These are phyloP conservation scores for Delia radicum DNA, from an alignment of 1,140 invertebrate genomes.

Conservation along the genomic window DNA sequence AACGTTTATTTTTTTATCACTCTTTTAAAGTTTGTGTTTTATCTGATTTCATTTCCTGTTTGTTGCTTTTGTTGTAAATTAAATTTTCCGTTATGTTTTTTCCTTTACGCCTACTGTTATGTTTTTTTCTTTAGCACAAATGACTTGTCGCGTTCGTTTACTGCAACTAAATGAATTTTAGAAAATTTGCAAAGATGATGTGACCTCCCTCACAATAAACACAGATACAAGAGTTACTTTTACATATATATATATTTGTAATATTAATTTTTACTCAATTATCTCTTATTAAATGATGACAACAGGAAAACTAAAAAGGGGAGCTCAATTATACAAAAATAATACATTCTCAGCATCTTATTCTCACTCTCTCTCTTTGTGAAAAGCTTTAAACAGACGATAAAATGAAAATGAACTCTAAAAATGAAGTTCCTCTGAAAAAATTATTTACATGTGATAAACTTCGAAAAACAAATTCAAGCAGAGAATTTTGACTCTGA, in stretches of 20 bases:
- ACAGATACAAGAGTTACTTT: not conserved
- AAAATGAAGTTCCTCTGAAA: too few relatives aligned
- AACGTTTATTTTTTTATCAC: not conserved
- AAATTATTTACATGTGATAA: too few relatives aligned
- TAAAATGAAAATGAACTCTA: too few relatives aligned
- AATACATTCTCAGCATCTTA: not conserved
- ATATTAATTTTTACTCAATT: slow-evolving; percentile 21
- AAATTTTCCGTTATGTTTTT: not conserved
- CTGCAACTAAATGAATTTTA: slow-evolving; percentile 53
- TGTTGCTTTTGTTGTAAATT: not conserved
- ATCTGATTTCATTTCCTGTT: too few relatives aligned
- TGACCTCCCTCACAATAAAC: slow-evolving; percentile 27
- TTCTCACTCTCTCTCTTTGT: not conserved
- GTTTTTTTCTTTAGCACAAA: not conserved
- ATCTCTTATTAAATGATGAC: slow-evolving; percentile 19
- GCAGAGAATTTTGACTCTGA: too few relatives aligned
- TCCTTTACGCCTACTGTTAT: too few relatives aligned
- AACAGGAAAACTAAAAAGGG: not conserved
- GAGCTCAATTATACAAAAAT: not conserved
- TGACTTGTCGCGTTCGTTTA: slow-evolving; percentile 52
- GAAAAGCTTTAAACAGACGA: too few relatives aligned
- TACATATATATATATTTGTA: not conserved
- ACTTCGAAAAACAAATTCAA: too few relatives aligned
- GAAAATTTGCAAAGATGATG: slow-evolving; percentile 45
- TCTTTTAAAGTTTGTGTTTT: not conserved